Evolutionary conservation across 1,140 invertebrate species (phyloP).

Genomic region (Aethina tumida): DNA sequence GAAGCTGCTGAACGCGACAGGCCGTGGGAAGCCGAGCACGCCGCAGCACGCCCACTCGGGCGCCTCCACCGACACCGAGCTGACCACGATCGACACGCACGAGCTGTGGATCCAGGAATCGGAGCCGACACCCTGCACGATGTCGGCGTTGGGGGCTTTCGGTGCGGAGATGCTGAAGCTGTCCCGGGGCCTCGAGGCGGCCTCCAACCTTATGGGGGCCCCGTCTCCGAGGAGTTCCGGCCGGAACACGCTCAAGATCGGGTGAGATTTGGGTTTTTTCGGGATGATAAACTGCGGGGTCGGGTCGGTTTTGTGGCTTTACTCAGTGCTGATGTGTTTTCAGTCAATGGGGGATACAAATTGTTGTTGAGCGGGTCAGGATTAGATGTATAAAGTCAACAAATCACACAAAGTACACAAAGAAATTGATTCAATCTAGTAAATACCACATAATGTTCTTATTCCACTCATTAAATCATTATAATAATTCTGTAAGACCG

Average conservation of each 20-base stretch:
- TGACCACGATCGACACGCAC: slow-evolving; percentile 67
- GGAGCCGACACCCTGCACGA: slow-evolving; percentile 66
- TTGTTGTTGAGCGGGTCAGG: too few relatives aligned
- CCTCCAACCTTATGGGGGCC: slow-evolving; percentile 26
- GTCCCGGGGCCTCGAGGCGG: slow-evolving; percentile 60
- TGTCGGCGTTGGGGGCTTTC: slow-evolving; percentile 71
- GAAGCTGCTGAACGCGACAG: slow-evolving; percentile 40
- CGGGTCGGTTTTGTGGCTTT: too few relatives aligned
- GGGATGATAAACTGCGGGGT: too few relatives aligned
- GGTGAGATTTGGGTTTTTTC: too few relatives aligned
- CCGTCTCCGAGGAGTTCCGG: slow-evolving; percentile 5
- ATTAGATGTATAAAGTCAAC: too few relatives aligned
- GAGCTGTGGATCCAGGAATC: slow-evolving; percentile 71
- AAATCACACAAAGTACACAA: too few relatives aligned
- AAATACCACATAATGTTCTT: too few relatives aligned
- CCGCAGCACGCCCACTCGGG: slow-evolving; percentile 61
- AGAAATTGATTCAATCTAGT: too few relatives aligned
- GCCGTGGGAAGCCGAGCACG: slow-evolving; percentile 38
- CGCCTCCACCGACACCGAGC: slow-evolving; percentile 68
- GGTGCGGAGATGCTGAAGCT: slow-evolving; percentile 73
- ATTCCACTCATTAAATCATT: too few relatives aligned
- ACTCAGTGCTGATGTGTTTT: too few relatives aligned
- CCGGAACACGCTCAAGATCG: slow-evolving; percentile 13
- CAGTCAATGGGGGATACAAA: too few relatives aligned
- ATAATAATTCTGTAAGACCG: too few relatives aligned